These are phyloP conservation scores for Eira barbara DNA, from an alignment of 2,113 vertebrate genomes.

Conservation along the genomic window DNA sequence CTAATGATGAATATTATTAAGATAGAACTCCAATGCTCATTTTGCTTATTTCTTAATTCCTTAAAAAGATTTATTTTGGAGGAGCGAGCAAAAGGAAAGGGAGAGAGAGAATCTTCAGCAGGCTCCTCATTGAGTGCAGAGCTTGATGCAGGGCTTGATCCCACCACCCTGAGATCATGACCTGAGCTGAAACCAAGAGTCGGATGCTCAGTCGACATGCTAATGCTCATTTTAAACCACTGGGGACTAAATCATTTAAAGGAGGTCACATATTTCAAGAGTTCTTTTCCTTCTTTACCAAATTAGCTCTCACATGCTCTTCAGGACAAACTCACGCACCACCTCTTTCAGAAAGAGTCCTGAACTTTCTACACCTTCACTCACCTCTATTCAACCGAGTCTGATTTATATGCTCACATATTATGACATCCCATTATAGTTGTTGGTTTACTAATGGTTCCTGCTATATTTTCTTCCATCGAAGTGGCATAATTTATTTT, in stretches of 20 bases:
- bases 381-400: background rate
- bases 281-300: background rate
- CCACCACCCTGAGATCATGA: background rate
- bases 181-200: background rate
- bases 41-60: background rate
- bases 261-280: background rate
- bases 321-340: background rate
- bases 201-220: background rate
- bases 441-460: background rate
- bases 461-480: background rate
- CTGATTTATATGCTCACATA: background rate
- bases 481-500: background rate
- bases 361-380: background rate
- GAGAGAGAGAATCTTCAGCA: background rate
- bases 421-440: rapidly evolving
- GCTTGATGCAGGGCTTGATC: background rate
- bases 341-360: background rate
- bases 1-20: background rate
- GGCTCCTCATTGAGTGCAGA: background rate
- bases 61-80: background rate
- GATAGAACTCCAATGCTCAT: background rate
- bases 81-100: background rate
- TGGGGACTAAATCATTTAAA: background rate
- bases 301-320: background rate
- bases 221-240: background rate